Base-by-base conservation (phyloP, 2,113 vertebrate species). In the Oophaga pumilio region DNA sequence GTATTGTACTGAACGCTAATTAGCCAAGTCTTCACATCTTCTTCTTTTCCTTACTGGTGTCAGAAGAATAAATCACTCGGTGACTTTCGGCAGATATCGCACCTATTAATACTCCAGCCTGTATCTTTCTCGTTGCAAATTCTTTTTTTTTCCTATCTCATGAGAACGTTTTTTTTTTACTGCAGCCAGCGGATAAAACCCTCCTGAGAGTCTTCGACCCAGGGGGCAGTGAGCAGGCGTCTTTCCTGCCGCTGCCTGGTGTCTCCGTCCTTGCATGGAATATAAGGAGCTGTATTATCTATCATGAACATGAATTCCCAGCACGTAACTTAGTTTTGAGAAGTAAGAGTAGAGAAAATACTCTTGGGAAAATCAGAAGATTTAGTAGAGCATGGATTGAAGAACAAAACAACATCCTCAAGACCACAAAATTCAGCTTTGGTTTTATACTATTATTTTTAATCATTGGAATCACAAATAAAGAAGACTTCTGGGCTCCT, bases 241-340 rank as follows among this genome's bases (percentile, higher is more conserved):
- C 49, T 52, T 52, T 50, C 52, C 43, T 76, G 74, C 50, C 13
- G 20, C 74, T n/a, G 49, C 22, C 18, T n/a, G 43, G 49, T 52
- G 49, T 76, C 74, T 76, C n/a, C n/a, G 49, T 76, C 74, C 49
- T 52, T n/a, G 74, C 18, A 76, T n/a, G 13, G 43, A 76, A 76
- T 52, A 52, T 50, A 53, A 52, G 18, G 49, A 76, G 43, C 20
- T 13, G 9, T 53, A 52, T 76, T 50, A 43, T 49, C 71, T 22
- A 12, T 2, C 26, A 4, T 68, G 64, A 12, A 12, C 64, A 66
- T 12, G 64, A 68, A 68, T 68, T 68, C 13, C 24, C 4, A 68
- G 26, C 13, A 17, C 7, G 68, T 71, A 7, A 33, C 10, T 69
- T 20, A 22, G 0, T 33, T 71, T 8, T 17, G 14, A 17, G 68